Evolutionary conservation across 2,888 invertebrate species (phyloP), one percentile per base, ranked within the genome.

Genomic region (Melikaiella ostensackeni): DNA sequence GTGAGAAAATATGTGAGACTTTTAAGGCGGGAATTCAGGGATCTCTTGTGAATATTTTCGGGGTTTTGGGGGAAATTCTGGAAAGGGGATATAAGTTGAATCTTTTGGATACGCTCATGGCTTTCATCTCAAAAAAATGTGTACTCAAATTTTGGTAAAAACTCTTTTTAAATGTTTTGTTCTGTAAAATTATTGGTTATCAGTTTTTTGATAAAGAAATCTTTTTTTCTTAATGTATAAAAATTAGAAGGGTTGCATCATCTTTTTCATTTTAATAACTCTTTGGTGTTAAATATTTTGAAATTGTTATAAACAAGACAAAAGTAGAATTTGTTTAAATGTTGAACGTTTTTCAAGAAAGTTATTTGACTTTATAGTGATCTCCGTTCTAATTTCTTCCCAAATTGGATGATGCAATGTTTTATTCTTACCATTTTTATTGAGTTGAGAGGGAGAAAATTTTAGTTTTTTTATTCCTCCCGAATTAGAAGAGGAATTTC

Each of bases 261-360:
- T 24, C 57, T 13, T 57, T 57, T 57, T 13, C 1, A 24, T 21
- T 21, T 21, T 1, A 57, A 3, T 13, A 24, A 9, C 2, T 55
- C 16, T 76, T 87, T 38, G 11, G 11, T 11, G 38, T 1, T 38
- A 38, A 38, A 38, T 38, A 38, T 38, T 38, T 38, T n/a, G n/a
- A n/a, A n/a, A 30, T 30, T 30, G 2, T 30, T 4, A 30, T 30
- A 30, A 30, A 30, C 2, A 30, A 30, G 30, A 30, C 30, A 30
- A 30, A 30, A 30, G 2, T 30, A 4, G 30, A 30, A 30, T 30
- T 30, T 30, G 30, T 30, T 30, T 30, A 4, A 30, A 30, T 30
- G 2, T 4, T 30, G 2, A 2, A 30, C 30, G 13, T 11, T 2
- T 11, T 11, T 11, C 11, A 13, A 4, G 13, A 0, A 38, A 13